Base-by-base conservation (phyloP, 2,113 vertebrate species). In the Tyto alba region DNA sequence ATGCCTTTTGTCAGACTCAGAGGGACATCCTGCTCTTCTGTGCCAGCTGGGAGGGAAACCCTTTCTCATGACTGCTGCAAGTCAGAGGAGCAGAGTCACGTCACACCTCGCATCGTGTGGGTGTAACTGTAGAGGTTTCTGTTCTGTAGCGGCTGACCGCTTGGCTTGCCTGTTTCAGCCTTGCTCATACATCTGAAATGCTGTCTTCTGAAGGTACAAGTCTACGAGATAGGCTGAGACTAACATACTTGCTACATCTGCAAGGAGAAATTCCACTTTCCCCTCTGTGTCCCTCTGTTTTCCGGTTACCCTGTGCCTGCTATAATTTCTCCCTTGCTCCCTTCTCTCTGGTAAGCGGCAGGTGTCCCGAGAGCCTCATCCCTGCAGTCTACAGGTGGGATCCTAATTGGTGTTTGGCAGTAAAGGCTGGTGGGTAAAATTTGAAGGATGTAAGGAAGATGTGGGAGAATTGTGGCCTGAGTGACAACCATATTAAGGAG, bases 171-270 rank as follows among this genome's bases (percentile, higher is more conserved):
- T 25, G 1, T 38, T 71, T 71, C 11, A 67, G 62, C 72, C 32
- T 80, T 66, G n/a, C 25, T 63, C 2, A 2, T 38, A 6, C 0
- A 2, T 19, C 6, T 0, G 1, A 71, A 78, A 40, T 1, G 0
- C 21, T 67, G 53, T 69, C 40, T 77, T 75, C n/a, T 84, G 64
- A 85, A 52, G n/a, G 55, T 73, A 26, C 26, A 38, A 13, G 20
- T 23, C 47, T 81, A 4, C 0, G 0, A 62, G 32, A 14, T 20
- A 62, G 60, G 27, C 60, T 47, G 66, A 83, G 81, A 29, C 23
- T 48, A 38, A 41, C 15, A 57, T 45, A 13, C 62, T 63, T 48
- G 38, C 47, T 36, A 2, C 6, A 4, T 55, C 29, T 80, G 4
- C n/a, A 41, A 50, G 48, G 27, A 81, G 48, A 67, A 84, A 52